These are phyloP conservation scores for Dendrocincla fuliginosa DNA, from an alignment of 2,797 vertebrate genomes.

Conservation along the genomic window DNA sequence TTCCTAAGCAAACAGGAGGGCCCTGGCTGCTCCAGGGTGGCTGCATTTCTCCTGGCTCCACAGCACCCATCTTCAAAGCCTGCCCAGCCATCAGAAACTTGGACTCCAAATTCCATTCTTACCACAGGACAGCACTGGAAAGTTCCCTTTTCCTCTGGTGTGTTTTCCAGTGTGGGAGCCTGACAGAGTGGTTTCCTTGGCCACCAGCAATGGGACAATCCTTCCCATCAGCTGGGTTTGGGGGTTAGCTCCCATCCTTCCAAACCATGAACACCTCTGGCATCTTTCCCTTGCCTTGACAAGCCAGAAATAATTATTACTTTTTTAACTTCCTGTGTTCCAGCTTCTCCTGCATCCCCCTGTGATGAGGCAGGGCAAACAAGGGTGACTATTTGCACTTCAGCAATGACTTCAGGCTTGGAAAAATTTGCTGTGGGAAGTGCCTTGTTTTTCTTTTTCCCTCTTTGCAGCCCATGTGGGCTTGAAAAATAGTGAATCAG, in stretches of 20 bases:
- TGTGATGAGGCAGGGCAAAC: background rate
- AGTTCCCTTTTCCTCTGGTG: background rate
- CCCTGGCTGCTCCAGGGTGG: background rate
- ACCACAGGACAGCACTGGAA: background rate
- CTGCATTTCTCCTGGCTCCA: background rate
- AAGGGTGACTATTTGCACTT: conserved; percentile 8
- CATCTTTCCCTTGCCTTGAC: background rate
- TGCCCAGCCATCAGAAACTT: background rate
- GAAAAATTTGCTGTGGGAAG: conserved; percentile 23
- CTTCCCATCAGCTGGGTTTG: background rate
- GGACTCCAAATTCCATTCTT: background rate
- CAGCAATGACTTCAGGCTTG: conserved; percentile 27
- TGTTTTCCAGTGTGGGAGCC: conserved; percentile 23
- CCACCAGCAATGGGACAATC: background rate
- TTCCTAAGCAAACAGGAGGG: background rate
- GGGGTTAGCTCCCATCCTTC: conserved; percentile 20
- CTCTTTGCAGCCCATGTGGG: background rate
- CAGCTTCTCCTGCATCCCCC: background rate
- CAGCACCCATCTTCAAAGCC: background rate
- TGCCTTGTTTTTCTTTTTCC: conserved; percentile 13
- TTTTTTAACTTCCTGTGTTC: background rate
- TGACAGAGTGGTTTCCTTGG: background rate
- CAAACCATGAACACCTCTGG: background rate
- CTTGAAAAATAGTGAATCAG: background rate
- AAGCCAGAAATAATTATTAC: background rate